Conservation (phyloP, 2,113 vertebrate species). For the Ploceus nigricollis region DNA sequence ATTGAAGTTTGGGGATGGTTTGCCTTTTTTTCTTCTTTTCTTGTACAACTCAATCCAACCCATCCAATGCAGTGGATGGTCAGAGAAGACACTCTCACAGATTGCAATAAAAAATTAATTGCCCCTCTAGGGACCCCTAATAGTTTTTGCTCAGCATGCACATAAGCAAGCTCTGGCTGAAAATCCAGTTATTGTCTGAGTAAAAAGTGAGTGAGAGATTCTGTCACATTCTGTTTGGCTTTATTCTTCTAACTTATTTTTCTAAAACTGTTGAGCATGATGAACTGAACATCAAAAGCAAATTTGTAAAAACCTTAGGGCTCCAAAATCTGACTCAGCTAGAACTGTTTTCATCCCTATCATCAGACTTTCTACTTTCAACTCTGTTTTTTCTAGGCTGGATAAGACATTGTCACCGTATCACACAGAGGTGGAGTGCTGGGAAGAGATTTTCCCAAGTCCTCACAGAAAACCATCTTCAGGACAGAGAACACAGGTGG, state of each 20-base stretch:
- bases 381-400: not conserved
- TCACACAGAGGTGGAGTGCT: not conserved
- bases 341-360: not conserved
- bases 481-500: constrained; percentile 15
- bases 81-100: not conserved
- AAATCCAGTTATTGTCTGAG: not conserved
- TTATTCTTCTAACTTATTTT: not conserved
- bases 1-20: not conserved
- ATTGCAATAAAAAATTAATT: not conserved
- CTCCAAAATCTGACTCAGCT: not conserved
- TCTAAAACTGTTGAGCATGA: not conserved
- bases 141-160: not conserved
- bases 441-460: not conserved
- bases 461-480: not conserved
- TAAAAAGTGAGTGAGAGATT: not conserved
- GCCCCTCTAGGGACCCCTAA: not conserved
- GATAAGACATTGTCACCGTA: not conserved
- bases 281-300: not conserved
- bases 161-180: not conserved
- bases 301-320: not conserved
- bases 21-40: not conserved
- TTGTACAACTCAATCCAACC: not conserved
- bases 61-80: not conserved
- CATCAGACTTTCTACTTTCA: not conserved
- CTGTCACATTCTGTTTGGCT: not conserved